These are phyloP conservation scores for Phalacrocorax aristotelis DNA, from an alignment of 2,113 vertebrate species.

Conservation along the genomic window DNA sequence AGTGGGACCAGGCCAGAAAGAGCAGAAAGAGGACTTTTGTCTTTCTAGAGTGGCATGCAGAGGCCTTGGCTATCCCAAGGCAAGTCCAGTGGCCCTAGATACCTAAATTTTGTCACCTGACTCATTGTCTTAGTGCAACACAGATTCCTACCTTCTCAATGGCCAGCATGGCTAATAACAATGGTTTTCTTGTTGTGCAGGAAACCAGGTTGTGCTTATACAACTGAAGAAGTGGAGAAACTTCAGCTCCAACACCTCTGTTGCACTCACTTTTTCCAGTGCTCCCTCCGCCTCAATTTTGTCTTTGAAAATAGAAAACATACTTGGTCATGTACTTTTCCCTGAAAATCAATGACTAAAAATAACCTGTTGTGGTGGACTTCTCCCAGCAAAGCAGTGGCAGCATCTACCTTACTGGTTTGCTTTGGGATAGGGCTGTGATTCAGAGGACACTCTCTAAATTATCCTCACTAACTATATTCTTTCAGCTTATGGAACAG, in stretches of 20 bases:
- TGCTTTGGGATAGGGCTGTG: neutral
- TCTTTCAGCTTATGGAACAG: neutral
- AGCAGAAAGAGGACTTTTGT: neutral
- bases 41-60: neutral
- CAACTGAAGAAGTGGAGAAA: neutral
- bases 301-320: neutral
- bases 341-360: neutral
- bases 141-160: neutral
- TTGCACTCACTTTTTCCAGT: neutral
- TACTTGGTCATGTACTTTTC: neutral
- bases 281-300: neutral
- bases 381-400: neutral
- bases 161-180: neutral
- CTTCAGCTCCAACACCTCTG: neutral
- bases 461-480: neutral
- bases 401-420: neutral
- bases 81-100: neutral
- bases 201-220: neutral
- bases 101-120: neutral
- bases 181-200: neutral
- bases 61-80: neutral
- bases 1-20: neutral
- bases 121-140: neutral
- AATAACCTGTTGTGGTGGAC: neutral
- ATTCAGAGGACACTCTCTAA: neutral